A percentile compares a stretch with the other conserved stretches of the same genome.
Evolutionary conservation across 2,888 invertebrate genomes (phyloP).

Genomic region (Hirtodrosophila trivittata): DNA sequence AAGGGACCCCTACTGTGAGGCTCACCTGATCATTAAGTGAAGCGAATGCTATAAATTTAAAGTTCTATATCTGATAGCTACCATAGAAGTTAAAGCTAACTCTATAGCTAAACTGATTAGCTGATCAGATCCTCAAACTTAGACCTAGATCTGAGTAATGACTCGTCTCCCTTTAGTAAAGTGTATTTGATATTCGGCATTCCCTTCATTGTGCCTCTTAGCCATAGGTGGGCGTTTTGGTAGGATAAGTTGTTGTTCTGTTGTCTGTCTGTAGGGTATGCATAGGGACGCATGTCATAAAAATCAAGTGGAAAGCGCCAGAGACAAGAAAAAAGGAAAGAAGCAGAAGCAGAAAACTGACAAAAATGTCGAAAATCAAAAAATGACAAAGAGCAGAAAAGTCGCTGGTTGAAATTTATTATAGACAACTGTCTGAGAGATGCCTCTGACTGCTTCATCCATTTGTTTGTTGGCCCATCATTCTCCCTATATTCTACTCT

Average conservation of each 20-base stretch:
- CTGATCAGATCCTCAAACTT: too few relatives aligned
- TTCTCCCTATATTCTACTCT: neutral
- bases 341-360: slow-evolving; percentile 23
- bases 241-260: too few relatives aligned
- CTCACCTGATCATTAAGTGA: too few relatives aligned
- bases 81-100: too few relatives aligned
- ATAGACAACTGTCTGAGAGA: slow-evolving; percentile 64
- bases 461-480: slow-evolving; percentile 26
- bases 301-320: slow-evolving; percentile 45
- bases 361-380: slow-evolving; percentile 60
- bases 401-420: slow-evolving; percentile 55
- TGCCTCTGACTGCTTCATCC: slow-evolving; percentile 16
- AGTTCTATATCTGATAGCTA: too few relatives aligned
- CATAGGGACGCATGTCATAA: slow-evolving; percentile 52
- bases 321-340: slow-evolving; percentile 9
- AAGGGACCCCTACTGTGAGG: too few relatives aligned
- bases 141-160: too few relatives aligned
- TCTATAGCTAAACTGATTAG: too few relatives aligned
- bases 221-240: slow-evolving; percentile 44
- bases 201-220: neutral
- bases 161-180: too few relatives aligned
- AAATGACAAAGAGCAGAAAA: slow-evolving; percentile 51
- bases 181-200: too few relatives aligned
- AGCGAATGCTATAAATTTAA: too few relatives aligned
- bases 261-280: too few relatives aligned